Conservation (phyloP, 2,888 invertebrate species). For the Beris chalybata region DNA sequence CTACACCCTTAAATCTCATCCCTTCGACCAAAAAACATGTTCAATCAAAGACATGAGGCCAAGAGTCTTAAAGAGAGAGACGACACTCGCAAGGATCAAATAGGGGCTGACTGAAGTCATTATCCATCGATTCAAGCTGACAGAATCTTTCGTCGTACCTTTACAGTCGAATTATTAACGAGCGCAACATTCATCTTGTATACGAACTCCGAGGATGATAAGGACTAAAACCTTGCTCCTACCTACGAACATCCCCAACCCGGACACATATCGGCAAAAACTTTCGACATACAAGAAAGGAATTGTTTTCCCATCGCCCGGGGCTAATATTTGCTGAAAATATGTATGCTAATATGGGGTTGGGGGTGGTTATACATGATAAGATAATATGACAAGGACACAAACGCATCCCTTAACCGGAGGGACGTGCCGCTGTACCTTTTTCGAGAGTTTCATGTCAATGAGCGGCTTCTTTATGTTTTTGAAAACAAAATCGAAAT, state of each 20-base stretch:
- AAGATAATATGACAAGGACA: no score
- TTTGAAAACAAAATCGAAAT: slow-evolving; percentile 30
- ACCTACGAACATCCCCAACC: no score
- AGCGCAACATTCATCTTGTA: neutral
- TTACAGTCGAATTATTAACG: slow-evolving; percentile 21
- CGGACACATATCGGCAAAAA: slow-evolving; percentile 7
- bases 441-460: slow-evolving; percentile 1
- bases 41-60: neutral
- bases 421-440: neutral
- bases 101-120: slow-evolving; percentile 31
- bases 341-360: neutral
- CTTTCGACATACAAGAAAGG: slow-evolving; percentile 18
- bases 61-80: neutral
- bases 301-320: slow-evolving; percentile 31
- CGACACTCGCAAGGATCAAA: neutral
- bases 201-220: no score
- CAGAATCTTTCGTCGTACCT: slow-evolving; percentile 6
- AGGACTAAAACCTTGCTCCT: no score
- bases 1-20: no score
- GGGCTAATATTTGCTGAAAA: slow-evolving; percentile 34
- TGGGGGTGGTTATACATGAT: no score
- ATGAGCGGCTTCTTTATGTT: slow-evolving; percentile 30
- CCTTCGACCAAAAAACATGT: no score
- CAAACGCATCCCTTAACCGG: slow-evolving; percentile 23
- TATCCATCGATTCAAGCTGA: slow-evolving; percentile 35